Evolutionary conservation across 2,888 invertebrate species (phyloP).

Genomic region (Ornithoptera priamus): DNA sequence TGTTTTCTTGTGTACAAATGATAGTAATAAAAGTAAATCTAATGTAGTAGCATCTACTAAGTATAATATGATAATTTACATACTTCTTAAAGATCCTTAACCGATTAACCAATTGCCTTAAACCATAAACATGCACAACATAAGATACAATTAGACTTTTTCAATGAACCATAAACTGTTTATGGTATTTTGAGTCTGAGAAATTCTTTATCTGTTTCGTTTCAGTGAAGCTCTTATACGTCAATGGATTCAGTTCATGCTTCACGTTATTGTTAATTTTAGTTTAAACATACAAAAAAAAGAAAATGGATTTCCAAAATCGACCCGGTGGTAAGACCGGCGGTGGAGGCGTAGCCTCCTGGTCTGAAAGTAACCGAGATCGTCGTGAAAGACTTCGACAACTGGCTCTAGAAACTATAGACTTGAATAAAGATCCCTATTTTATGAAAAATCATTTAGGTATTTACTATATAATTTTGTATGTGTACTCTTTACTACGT

Average conservation of each 20-base stretch:
- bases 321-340: slow-evolving; percentile 88
- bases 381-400: slow-evolving; percentile 96
- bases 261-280: neutral
- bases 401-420: slow-evolving; percentile 98
- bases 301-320: slow-evolving; percentile 98
- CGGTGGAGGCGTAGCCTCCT: slow-evolving; percentile 95
- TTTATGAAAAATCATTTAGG: slow-evolving; percentile 99
- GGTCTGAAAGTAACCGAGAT: slow-evolving; percentile 98
- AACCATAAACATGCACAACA: no score
- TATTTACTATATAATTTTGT: slow-evolving; percentile 38
- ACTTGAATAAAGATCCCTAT: slow-evolving; percentile 99
- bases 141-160: no score
- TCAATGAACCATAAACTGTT: neutral
- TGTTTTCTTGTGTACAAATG: no score
- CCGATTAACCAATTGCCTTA: no score
- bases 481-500: neutral
- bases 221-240: neutral
- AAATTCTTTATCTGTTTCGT: neutral
- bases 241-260: neutral
- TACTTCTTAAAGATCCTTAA: no score
- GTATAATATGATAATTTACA: no score
- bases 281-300: neutral
- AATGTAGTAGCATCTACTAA: no score
- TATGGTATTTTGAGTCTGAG: neutral
- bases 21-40: no score